Evolutionary conservation across 2,888 invertebrate species (phyloP), one percentile per base, ranked within the genome.

Genomic region (Parascotia fuliginaria): DNA sequence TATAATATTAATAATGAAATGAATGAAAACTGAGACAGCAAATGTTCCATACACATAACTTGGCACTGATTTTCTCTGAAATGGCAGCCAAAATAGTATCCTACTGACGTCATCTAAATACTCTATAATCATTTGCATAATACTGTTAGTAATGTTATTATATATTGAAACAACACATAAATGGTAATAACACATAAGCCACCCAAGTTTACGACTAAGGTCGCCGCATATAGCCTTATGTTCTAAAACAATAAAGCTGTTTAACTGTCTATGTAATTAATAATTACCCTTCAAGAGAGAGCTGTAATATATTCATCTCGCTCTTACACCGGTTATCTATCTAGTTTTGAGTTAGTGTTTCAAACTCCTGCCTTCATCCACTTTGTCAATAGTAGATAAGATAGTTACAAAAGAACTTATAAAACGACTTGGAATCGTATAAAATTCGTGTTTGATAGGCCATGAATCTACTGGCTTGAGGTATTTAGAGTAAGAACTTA

Each of bases 201-300:
- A n/a, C 22, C 28, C 11, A 55, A 56, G 39, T 56, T 51, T 57
- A 54, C 47, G 33, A 51, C 15, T 41, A 45, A 55, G 27, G 33
- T 4, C 16, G 22, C 43, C 33, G 42, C 55, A 49, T 50, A 61
- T 49, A 38, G 50, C 27, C 50, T 13, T 43, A 47, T 42, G 57
- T 42, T 43, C 32, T 28, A 33, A 46, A 57, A 56, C 66, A 62
- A 63, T 66, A 55, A 54, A 60, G 63, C 52, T 39, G 38, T 69
- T 65, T 47, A 65, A 66, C 70, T 57, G 55, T 55, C 36, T 31
- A 31, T 31, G 31, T 57, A 56, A 65, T 58, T 60, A 54, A 60
- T 46, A 62, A 62, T 33, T 45, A 52, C 51, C 58, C 55, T 70
- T 73, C 63, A 68, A 46, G 57, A 65, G 69, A 58, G 63, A 62